Percentiles rank a stretch among this genome's conserved stretches.
Evolutionary conservation across 2,113 vertebrate species (phyloP).

Genomic region (Sula dactylatra): DNA sequence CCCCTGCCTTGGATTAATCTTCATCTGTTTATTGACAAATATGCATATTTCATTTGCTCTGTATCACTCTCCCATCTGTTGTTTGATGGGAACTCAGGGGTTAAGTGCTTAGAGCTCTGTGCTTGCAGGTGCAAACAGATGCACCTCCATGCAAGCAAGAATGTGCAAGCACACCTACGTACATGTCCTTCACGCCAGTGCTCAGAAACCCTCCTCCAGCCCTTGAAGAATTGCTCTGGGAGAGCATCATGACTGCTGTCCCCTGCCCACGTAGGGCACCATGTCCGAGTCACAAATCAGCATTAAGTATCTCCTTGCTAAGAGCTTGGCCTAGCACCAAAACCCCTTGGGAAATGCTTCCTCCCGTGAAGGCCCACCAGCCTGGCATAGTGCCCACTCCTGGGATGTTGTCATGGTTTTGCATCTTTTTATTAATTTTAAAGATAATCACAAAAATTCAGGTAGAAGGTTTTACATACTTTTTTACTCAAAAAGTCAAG

Average conservation of each 20-base stretch:
- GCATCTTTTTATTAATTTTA: neutral
- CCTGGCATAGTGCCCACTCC: neutral
- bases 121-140: neutral
- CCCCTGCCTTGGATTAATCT: neutral
- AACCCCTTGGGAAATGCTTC: neutral
- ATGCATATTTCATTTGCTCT: neutral
- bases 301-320: neutral
- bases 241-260: neutral
- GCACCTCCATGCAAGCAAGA: neutral
- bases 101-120: neutral
- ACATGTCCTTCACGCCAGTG: rapidly evolving
- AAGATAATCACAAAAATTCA: neutral
- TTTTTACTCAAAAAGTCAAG: neutral
- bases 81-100: neutral
- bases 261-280: neutral
- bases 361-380: neutral
- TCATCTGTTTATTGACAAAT: neutral
- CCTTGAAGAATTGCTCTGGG: neutral
- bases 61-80: neutral
- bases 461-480: neutral
- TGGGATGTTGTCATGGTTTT: neutral
- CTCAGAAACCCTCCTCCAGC: neutral
- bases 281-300: neutral
- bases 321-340: neutral
- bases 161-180: neutral